Base-by-base conservation (phyloP, 1,140 invertebrate species). In the Drosophila seguyi region DNA sequence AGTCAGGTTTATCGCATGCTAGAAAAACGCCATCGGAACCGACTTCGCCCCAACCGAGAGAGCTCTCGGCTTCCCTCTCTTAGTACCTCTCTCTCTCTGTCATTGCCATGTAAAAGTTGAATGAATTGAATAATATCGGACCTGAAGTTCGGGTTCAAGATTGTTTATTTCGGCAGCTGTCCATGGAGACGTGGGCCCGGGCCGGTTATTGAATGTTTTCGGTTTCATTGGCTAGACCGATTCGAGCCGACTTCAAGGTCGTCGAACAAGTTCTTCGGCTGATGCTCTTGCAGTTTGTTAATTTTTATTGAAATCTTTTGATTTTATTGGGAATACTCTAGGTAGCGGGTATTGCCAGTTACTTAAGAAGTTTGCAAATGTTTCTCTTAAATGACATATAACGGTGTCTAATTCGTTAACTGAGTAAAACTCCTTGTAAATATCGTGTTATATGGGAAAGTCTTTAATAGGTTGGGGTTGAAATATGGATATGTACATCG, bases 61-160 rank as follows among this genome's bases (percentile, higher is more conserved):
- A 16, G 20, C 3, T n/a, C 2, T 27, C 14, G 18, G 2, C 10
- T 57, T 13, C 18, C 14, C 29, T 20, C 39, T 52, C 29, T 48
- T 27, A 20, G 22, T 8, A 11, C 18, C 55, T 59, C 20, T 50
- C 57, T 44, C 55, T n/a, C 44, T 10, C 65, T 48, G 57, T 57
- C 67, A 83, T 62, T 79, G 76, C 41, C 82, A 82, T 87, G 80
- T 88, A 87, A 87, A 81, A 88, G 80, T 87, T 87, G 79, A 87
- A 88, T 88, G 80, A 87, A 80, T 88, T 80, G 69, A 77, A 84
- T 69, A 75, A 63, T 61, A 60, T 67, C 47, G 50, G 59, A 77
- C 74, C 84, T 87, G 52, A 65, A 75, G 79, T 60, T 80, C 63
- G 84, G 77, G 85, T 83, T 87, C 77, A 87, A 87, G 84, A 84